These are phyloP conservation scores for Hucho hucho DNA, from an alignment of 2,113 vertebrate species.

Conservation along the genomic window DNA sequence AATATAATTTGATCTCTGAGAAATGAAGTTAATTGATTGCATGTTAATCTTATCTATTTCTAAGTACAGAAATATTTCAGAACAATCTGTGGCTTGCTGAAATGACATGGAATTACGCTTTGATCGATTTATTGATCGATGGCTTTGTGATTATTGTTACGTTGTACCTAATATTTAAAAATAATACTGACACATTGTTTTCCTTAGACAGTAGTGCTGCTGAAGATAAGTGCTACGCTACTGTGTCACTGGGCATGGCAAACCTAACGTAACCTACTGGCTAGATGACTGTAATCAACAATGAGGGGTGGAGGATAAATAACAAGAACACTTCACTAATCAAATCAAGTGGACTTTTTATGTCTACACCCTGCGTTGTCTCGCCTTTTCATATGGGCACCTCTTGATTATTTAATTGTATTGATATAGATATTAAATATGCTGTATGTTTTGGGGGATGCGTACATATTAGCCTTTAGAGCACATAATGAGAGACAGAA, in stretches of 20 bases:
- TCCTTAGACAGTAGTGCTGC: not conserved
- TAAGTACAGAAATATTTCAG: no score
- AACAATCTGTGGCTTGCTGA: no score
- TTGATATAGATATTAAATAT: conserved; percentile 5
- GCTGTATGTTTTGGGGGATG: no score
- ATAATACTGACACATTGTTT: not conserved
- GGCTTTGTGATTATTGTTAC: not conserved
- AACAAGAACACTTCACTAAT: conserved; percentile 66
- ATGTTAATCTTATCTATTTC: no score
- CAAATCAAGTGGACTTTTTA: conserved; percentile 41
- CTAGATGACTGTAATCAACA: conserved; percentile 48
- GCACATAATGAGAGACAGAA: no score
- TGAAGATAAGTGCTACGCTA: not conserved
- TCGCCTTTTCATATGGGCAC: not conserved
- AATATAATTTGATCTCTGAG: no score
- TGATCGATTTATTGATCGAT: no score
- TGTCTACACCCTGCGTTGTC: conserved; percentile 26
- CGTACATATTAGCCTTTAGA: no score
- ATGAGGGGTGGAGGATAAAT: conserved; percentile 45
- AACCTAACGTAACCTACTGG: not conserved
- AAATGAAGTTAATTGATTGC: no score
- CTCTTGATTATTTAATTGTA: conserved; percentile 28
- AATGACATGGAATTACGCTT: no score
- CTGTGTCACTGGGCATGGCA: not conserved
- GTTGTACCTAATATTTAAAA: not conserved